Base-by-base conservation (phyloP, 1,140 invertebrate genomes). In the Centruroides vittatus region DNA sequence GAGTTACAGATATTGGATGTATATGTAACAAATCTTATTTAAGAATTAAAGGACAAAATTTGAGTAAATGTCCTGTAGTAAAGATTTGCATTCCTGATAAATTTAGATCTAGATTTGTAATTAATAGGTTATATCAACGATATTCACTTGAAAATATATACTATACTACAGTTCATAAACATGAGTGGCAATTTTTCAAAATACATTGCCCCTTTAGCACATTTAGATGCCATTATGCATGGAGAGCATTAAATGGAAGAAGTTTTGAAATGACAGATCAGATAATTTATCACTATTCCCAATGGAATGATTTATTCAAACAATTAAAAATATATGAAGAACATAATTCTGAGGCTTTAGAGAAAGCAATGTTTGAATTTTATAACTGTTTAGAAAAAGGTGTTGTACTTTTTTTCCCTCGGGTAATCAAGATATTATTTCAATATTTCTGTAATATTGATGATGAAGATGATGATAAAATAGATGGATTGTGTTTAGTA, bases 181-280 rank as follows among this genome's bases (percentile, higher is more conserved):
- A 50, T 1, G 57, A 47, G 47, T 35, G 50, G 35, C 11, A 36
- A 35, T 47, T 50, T 13, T n/a, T 41, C 35, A 47, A 5, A 35
- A 41, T 41, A 46, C 5, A 54, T 34, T 12, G 7, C 1, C 10
- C 41, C 35, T 47, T 54, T 12, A 35, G 55, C 34, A 51, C 47
- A 51, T 64, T 64, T 56, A 58, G 35, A 50, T 64, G 63, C 53
- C 56, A 61, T 23, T 64, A 64, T 61, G 56, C 59, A 36, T 64
- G 63, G 63, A 64, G 53, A 36, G 12, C 46, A 23, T 8, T 64
- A 11, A 35, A 46, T 36, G 46, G 48, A 3, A 57, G 36, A 35
- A 52, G 58, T 36, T 11, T 36, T 23, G 46, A 51, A 34, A 36
- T 60, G 3, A 34, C 47, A n/a, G 51, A 63, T 50, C 47, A 63